Base-by-base conservation (phyloP, 2,113 vertebrate species). In the Erythrolamprus reginae region DNA sequence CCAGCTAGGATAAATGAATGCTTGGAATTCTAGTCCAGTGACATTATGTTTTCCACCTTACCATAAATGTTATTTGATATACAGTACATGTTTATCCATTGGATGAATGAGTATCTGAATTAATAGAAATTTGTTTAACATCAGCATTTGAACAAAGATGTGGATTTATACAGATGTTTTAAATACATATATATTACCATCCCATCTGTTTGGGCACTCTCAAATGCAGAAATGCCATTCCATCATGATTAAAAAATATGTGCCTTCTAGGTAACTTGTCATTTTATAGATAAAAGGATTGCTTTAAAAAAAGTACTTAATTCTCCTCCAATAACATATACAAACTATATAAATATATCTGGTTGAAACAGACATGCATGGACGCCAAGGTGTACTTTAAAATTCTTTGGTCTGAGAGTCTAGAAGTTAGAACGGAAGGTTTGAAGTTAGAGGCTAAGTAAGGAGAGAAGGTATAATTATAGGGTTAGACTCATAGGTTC, bases 381-480 rank as follows among this genome's bases (percentile, higher is more conserved):
- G 92, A 91, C 0, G 86, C 96, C 95, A 94, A 97, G 97, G 97
- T 97, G 96, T 95, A 89, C 95, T 92, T 93, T 88, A 93, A 95
- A 95, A 92, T 93, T 91, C 90, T 93, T 92, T 93, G 94, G 96
- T 96, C 96, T 95, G 95, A 92, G 92, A 93, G 84, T 92, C 94
- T 94, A 89, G 92, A 95, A 97, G 93, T 97, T 87, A 12, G 95
- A 95, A 95, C 91, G 94, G 95, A 94, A 95, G 93, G 91, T 96
- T 96, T 96, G 93, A 96, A 96, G 96, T 97, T 97, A 86, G 91
- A 97, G 96, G 94, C 86, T 88, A 88, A 91, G 96, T 96, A 96
- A 93, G 94, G 94, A 96, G 94, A 97, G 96, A 96, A 97, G 96
- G 95, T 97, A 92, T 97, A 98, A 98, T 98, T 98, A 97, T 92